Conservation (phyloP, 2,113 vertebrate genomes). For the Ciconia boyciana region DNA sequence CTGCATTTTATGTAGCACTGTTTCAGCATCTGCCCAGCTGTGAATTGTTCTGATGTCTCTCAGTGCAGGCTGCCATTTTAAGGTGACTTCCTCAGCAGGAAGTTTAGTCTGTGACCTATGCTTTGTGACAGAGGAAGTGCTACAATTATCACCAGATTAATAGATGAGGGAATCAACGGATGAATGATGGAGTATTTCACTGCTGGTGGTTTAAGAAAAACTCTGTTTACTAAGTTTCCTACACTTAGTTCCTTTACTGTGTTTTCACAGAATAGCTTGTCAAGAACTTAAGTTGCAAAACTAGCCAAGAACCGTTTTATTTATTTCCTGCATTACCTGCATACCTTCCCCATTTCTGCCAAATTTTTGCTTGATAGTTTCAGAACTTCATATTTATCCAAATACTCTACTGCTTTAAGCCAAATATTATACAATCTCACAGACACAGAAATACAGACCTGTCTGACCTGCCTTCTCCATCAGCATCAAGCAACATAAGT, state of each 20-base stretch:
- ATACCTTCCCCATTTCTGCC: not conserved
- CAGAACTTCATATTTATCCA: not conserved
- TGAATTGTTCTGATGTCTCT: not conserved
- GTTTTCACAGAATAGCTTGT: not conserved
- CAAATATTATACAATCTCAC: not conserved
- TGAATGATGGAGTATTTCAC: not conserved
- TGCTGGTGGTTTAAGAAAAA: not conserved
- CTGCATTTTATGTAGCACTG: not conserved
- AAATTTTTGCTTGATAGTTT: not conserved
- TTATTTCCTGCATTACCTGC: not conserved
- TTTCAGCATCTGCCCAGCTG: not conserved
- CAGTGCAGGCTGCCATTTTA: not conserved
- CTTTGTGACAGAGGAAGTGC: not conserved
- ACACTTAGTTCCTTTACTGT: not conserved
- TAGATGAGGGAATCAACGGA: not conserved
- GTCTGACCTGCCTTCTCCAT: not conserved
- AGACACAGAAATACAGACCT: not conserved
- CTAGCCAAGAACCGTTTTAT: not conserved
- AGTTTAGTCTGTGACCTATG: not conserved
- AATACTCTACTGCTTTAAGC: not conserved
- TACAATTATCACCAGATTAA: not conserved
- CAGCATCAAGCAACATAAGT: not conserved
- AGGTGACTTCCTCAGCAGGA: not conserved
- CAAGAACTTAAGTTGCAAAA: not conserved
- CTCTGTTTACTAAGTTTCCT: not conserved